These are phyloP conservation scores for Pseudolycoriella hygida DNA, from an alignment of 2,888 invertebrate genomes.

Conservation along the genomic window DNA sequence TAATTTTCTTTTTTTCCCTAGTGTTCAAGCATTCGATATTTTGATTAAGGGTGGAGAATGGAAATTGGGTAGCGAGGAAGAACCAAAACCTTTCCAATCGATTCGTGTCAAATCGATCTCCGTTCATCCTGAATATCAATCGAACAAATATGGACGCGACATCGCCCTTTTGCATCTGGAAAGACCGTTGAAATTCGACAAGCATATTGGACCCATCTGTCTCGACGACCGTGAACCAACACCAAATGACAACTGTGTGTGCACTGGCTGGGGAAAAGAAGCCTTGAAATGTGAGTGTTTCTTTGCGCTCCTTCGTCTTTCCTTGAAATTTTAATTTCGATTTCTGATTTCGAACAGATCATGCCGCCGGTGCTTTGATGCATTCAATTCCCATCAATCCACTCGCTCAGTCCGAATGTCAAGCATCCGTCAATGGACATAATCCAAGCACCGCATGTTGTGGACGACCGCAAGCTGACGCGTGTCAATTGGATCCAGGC, in stretches of 20 bases:
- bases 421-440: conserved; percentile 30
- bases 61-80: conserved; percentile 65
- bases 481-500: conserved; percentile 65
- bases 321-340: not conserved
- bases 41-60: conserved; percentile 69
- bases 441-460: conserved; percentile 50
- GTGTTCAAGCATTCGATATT: conserved; percentile 40
- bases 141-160: conserved; percentile 43
- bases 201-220: conserved; percentile 59
- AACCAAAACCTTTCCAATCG: conserved; percentile 63
- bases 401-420: conserved; percentile 35
- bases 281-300: conserved; percentile 49
- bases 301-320: no score
- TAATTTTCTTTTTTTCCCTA: not conserved
- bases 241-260: conserved; percentile 43
- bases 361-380: conserved; percentile 56
- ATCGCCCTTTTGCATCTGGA: conserved; percentile 51
- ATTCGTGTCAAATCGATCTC: conserved; percentile 50
- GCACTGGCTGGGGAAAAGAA: conserved; percentile 70
- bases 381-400: conserved; percentile 50
- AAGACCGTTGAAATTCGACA: conserved; percentile 42
- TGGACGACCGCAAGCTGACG: conserved; percentile 46
- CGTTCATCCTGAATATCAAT: conserved; percentile 49
- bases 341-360: conserved; percentile 34
- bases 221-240: conserved; percentile 37